Base-by-base conservation (phyloP, 2,888 invertebrate genomes). In the Tinea semifulvella region DNA sequence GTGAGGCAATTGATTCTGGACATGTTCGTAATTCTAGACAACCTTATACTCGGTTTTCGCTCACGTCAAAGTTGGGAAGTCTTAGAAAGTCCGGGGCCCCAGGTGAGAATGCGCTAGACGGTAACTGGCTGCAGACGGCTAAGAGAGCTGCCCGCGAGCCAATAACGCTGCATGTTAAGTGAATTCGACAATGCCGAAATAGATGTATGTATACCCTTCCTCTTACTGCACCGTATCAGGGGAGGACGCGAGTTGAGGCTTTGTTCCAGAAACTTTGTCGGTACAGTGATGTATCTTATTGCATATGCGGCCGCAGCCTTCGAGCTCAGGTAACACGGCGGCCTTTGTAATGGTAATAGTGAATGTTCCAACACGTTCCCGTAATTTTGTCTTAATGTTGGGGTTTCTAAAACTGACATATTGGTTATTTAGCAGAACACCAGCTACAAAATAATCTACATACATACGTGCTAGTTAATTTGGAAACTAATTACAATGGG, bases 91-190 rank as follows among this genome's bases (percentile, higher is more conserved):
- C 68, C 61, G 60, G 64, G 72, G 72, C 74, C 75, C 65, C 75
- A 75, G 76, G 77, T 76, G 77, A 72, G 72, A 77, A 77, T 82
- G 80, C 72, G 80, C 73, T 69, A 79, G 80, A 77, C 80, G 74
- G 65, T 69, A 69, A 70, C 74, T 60, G 76, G 74, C 80, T 62
- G 68, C 68, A 68, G 63, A 42, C 42, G 20, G 56, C 39, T 36
- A 55, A 55, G 47, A 47, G 53, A 52, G 56, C 68, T 71, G 68
- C 68, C 70, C 69, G 72, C 68, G 68, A 74, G 68, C 68, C 70
- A 68, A 68, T 68, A 69, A 68, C 62, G 59, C 57, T 57, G 56
- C 61, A 68, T 65, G 63, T 58, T 65, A 73, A 72, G 68, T 71
- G 72, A 74, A 72, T 73, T 71, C 66, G 67, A 70, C 72, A 71